Percentiles rank a stretch among this genome's conserved stretches.
Conservation (phyloP, 2,113 vertebrate species). For the Toxotes chatareus region DNA sequence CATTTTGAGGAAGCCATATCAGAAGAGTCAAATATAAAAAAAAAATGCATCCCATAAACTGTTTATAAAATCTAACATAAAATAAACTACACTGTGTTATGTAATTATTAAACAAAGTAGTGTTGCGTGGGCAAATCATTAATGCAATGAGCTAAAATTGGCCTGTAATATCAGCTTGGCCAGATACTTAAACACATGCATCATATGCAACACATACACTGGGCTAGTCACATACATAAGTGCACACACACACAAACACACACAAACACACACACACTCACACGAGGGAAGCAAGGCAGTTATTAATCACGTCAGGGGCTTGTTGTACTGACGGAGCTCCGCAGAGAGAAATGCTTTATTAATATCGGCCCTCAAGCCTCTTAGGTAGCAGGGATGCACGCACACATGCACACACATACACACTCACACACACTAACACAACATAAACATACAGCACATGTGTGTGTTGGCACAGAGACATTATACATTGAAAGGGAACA, state of each 20-base stretch:
- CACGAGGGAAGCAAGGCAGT: conserved; percentile 36
- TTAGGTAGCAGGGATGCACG: conserved; percentile 27
- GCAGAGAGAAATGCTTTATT: conserved; percentile 80
- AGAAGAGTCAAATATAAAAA: not conserved
- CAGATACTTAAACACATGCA: not conserved
- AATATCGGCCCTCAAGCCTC: conserved; percentile 66
- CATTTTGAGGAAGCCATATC: too few relatives aligned
- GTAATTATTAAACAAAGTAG: not conserved
- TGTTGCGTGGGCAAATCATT: not conserved
- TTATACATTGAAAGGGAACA: not conserved
- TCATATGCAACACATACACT: conserved; percentile 2
- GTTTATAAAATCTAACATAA: not conserved
- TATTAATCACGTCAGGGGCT: conserved; percentile 81
- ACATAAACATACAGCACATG: conserved; percentile 19
- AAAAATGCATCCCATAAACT: not conserved
- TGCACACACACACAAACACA: not conserved
- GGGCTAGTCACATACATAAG: not conserved
- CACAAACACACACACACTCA: conserved; percentile 8
- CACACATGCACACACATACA: conserved; percentile 30
- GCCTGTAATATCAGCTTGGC: not conserved
- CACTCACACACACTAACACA: not conserved
- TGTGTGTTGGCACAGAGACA: not conserved
- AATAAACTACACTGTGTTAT: not conserved
- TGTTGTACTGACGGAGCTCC: conserved; percentile 73
- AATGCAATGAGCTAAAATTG: not conserved